These are phyloP conservation scores for Atherix ibis DNA, from an alignment of 2,888 invertebrate species.

Conservation along the genomic window DNA sequence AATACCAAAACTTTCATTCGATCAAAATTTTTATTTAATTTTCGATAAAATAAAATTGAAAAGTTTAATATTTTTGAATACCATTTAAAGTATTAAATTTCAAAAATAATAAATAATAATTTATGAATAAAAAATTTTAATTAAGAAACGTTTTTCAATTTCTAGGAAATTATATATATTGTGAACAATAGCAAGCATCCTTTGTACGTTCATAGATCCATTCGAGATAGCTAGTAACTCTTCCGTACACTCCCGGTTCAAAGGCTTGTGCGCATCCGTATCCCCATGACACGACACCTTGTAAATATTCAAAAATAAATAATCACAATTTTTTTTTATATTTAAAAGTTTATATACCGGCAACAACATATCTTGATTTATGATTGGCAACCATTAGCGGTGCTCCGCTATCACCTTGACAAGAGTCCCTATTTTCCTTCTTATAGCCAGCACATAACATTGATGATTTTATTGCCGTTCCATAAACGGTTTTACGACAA, in stretches of 20 bases:
- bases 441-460: slow-evolving; percentile 29
- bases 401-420: slow-evolving; percentile 31
- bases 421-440: slow-evolving; percentile 24
- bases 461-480: slow-evolving; percentile 22
- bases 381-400: slow-evolving; percentile 14
- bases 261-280: slow-evolving; percentile 30
- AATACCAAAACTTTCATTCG: too few species aligned
- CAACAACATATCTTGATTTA: slow-evolving; percentile 2
- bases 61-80: too few species aligned
- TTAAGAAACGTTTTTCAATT: too few species aligned
- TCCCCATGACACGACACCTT: slow-evolving; percentile 47
- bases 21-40: too few species aligned
- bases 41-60: too few species aligned
- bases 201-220: slow-evolving; percentile 46
- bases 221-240: slow-evolving; percentile 48
- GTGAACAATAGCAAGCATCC: slow-evolving; percentile 44
- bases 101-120: too few species aligned
- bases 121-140: too few species aligned
- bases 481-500: slow-evolving; percentile 24
- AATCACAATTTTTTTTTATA: too few species aligned
- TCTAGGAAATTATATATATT: too few species aligned
- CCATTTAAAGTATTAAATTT: too few species aligned
- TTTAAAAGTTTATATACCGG: too few species aligned
- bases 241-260: slow-evolving; percentile 56
- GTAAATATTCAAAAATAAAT: too few species aligned